These are phyloP conservation scores for Drosophila leonis DNA, from an alignment of 2,888 invertebrate species.

Conservation along the genomic window DNA sequence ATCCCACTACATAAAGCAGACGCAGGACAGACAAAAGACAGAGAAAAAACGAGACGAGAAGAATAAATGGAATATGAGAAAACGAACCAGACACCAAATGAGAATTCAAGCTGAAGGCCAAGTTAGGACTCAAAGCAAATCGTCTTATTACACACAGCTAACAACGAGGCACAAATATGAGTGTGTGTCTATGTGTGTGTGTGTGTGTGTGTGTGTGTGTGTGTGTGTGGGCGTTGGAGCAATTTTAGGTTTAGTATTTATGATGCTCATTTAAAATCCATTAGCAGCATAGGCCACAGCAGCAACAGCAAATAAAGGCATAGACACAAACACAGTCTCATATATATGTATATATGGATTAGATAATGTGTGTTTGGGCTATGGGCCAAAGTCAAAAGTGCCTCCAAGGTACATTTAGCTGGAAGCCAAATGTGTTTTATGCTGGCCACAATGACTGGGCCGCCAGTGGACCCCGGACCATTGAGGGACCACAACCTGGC, in stretches of 20 bases:
- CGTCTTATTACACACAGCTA: constrained; percentile 8
- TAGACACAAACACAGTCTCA: constrained; percentile 13
- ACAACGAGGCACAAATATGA: constrained; percentile 4
- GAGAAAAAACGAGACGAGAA: constrained; percentile 43
- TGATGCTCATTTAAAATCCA: constrained; percentile 85
- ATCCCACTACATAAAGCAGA: constrained; percentile 11
- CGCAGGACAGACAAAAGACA: constrained; percentile 13
- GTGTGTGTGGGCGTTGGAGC: constrained; percentile 55
- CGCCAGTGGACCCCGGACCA: constrained; percentile 19
- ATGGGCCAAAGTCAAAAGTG: constrained; percentile 68
- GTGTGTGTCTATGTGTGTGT: constrained; percentile 8
- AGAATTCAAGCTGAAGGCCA: constrained; percentile 39
- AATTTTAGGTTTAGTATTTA: constrained; percentile 82
- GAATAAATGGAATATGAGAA: constrained; percentile 65
- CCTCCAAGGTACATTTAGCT: constrained; percentile 78
- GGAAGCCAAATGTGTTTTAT: constrained; percentile 44
- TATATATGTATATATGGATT: background rate
- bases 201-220: constrained; percentile 7
- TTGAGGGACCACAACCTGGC: constrained; percentile 49
- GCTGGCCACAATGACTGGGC: constrained; percentile 29
- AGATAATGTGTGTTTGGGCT: constrained; percentile 53
- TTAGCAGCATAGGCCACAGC: constrained; percentile 74
- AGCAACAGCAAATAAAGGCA: constrained; percentile 56
- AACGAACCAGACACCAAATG: constrained; percentile 26
- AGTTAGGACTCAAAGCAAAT: constrained; percentile 26